Evolutionary conservation across 2,888 invertebrate genomes (phyloP).

Genomic region (Asteroscopus sphinx): DNA sequence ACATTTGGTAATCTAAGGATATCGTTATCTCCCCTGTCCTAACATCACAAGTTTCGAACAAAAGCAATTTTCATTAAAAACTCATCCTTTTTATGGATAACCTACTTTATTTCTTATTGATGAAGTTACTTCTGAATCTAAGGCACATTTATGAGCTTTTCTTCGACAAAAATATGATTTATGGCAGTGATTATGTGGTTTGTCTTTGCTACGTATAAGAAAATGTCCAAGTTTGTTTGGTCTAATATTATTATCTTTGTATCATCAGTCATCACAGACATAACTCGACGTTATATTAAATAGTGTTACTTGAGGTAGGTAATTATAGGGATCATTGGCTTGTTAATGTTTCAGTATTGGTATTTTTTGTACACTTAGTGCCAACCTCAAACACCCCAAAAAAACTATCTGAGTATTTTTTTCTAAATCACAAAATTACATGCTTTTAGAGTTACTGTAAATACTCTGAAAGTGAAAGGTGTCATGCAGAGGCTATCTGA

Average conservation of each 20-base stretch:
- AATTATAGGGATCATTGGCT: slow-evolving; percentile 9
- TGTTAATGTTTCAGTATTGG: slow-evolving; percentile 28
- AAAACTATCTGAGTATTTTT: no score
- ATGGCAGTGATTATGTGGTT: slow-evolving; percentile 24
- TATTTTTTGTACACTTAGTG: no score
- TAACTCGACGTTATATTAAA: slow-evolving; percentile 4
- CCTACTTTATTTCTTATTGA: slow-evolving; percentile 42
- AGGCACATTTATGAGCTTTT: slow-evolving; percentile 24
- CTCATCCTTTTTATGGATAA: slow-evolving; percentile 37
- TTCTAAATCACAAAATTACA: no score
- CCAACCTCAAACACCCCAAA: no score
- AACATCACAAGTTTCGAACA: slow-evolving; percentile 45
- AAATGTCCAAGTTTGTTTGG: slow-evolving; percentile 19
- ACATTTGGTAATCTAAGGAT: slow-evolving; percentile 35
- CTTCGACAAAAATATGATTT: slow-evolving; percentile 40
- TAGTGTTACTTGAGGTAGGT: slow-evolving; percentile 24
- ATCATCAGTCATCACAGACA: slow-evolving; percentile 20
- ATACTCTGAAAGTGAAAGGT: no score
- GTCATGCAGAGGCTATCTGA: no score
- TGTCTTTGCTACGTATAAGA: slow-evolving; percentile 21
- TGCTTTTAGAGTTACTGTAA: no score
- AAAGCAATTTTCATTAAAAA: slow-evolving; percentile 45
- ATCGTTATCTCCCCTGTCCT: slow-evolving; percentile 29
- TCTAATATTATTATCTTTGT: slow-evolving; percentile 11
- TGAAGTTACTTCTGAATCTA: slow-evolving; percentile 32